A percentile compares a stretch with the other conserved stretches of the same genome.
phyloP scores from a whole-genome alignment of 2,888 invertebrate species.

The Drosophila hamatofila region DNA sequence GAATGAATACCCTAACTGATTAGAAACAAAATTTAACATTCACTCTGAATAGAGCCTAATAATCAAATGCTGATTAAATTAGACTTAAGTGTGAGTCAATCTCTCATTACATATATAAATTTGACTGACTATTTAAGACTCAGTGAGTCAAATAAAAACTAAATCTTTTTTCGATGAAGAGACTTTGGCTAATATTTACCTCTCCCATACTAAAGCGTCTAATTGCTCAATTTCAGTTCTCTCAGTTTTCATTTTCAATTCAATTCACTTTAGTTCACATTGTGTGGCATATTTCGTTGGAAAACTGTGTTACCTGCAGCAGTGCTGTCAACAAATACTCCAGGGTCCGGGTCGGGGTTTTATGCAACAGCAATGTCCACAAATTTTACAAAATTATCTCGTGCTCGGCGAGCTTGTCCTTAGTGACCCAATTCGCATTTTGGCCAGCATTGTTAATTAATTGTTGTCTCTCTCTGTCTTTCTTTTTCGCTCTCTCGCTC shows the following conservation, averaged over 20 bases:
- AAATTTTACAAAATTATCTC: constrained; percentile 26
- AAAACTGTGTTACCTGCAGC: background rate
- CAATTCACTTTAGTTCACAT: background rate
- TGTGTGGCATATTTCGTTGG: background rate
- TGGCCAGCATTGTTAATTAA: constrained; percentile 31
- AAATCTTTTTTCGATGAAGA: background rate
- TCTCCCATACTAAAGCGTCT: background rate
- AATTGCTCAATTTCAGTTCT: background rate
- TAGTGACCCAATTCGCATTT: constrained; percentile 27
- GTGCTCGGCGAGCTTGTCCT: constrained; percentile 11
- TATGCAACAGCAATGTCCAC: constrained; percentile 17
- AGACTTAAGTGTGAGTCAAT: background rate
- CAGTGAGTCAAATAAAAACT: background rate
- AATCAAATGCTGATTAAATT: background rate
- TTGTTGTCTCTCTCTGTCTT: constrained; percentile 6
- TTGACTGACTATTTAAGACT: too few relatives aligned
- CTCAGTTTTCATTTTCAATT: background rate
- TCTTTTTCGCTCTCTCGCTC: background rate
- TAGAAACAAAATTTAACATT: too few relatives aligned
- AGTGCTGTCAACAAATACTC: background rate
- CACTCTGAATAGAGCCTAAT: background rate
- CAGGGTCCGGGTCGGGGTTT: constrained; percentile 1
- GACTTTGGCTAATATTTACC: background rate
- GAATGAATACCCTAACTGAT: background rate
- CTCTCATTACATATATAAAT: background rate